Percentiles rank a stretch among this genome's conserved stretches.
Evolutionary conservation across 2,888 invertebrate species (phyloP).

Genomic region (Drosophila putrida): DNA sequence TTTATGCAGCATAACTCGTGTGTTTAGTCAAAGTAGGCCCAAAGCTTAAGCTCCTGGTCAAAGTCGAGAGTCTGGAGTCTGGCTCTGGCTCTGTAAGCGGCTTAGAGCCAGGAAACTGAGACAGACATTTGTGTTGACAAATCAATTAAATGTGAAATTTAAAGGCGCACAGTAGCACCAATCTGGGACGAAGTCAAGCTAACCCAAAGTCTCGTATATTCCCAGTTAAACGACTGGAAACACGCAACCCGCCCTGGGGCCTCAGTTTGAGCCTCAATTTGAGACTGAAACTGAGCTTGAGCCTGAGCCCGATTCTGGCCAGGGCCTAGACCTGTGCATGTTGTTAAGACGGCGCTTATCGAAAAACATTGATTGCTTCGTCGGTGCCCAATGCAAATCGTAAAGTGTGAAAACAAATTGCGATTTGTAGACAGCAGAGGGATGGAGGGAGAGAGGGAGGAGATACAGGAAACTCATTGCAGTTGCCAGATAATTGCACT

Average conservation of each 20-base stretch:
- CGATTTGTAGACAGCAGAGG: conserved; percentile 16
- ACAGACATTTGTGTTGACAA: conserved; percentile 79
- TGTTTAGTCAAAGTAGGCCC: conserved; percentile 53
- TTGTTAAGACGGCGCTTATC: conserved; percentile 61
- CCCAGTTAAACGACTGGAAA: conserved; percentile 39
- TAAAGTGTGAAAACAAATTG: conserved; percentile 82
- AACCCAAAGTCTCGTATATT: conserved; percentile 20
- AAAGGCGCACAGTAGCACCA: conserved; percentile 69
- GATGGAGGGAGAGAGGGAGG: neutral
- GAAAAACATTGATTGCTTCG: conserved; percentile 63
- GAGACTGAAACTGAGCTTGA: neutral
- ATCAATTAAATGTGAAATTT: conserved; percentile 82
- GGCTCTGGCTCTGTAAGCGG: conserved; percentile 53
- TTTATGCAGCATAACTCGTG: conserved; percentile 77
- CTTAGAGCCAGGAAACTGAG: conserved; percentile 58
- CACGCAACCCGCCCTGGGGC: conserved; percentile 44
- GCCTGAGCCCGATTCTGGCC: conserved; percentile 12
- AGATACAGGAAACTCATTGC: conserved; percentile 66
- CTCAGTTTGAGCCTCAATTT: neutral
- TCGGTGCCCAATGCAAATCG: conserved; percentile 64
- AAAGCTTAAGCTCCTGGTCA: conserved; percentile 46
- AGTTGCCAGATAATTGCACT: conserved; percentile 77
- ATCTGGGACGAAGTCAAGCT: conserved; percentile 5
- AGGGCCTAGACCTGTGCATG: conserved; percentile 36
- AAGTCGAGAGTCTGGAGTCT: neutral